phyloP scores from a whole-genome alignment of 2,888 invertebrate genomes.

The Acanthopleura granulata region DNA sequence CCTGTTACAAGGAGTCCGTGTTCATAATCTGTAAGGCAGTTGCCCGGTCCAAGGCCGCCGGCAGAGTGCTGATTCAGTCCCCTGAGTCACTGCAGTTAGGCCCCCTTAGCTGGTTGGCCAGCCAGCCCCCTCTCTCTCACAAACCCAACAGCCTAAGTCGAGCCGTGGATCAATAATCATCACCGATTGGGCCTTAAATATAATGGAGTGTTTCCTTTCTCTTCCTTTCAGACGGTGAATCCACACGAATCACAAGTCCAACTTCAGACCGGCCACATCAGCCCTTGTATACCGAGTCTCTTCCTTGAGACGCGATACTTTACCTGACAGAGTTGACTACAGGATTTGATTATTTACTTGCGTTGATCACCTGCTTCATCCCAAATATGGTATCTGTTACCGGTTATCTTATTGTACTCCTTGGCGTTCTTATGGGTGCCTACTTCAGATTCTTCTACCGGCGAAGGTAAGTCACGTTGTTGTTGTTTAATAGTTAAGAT shows the following conservation, averaged over 20 bases:
- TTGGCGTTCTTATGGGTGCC: not conserved
- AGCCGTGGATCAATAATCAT: slow-evolving; percentile 12
- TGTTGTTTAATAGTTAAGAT: not conserved
- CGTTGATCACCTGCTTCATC: not conserved
- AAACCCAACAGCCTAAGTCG: not conserved
- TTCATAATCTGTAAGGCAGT: too few species aligned
- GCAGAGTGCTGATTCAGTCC: slow-evolving; percentile 4
- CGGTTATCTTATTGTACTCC: not conserved
- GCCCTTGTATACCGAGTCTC: too few species aligned
- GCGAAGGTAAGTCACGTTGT: not conserved
- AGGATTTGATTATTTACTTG: too few species aligned
- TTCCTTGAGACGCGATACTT: too few species aligned
- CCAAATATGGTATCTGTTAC: not conserved
- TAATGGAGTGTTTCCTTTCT: slow-evolving; percentile 12
- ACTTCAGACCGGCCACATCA: not conserved
- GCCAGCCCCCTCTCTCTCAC: not conserved
- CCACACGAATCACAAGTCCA: not conserved
- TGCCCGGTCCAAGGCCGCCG: not conserved
- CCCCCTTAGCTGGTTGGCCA: not conserved
- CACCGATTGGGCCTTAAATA: slow-evolving; percentile 4
- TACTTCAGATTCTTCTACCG: slow-evolving; percentile 8
- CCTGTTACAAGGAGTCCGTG: too few species aligned
- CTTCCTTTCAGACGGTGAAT: slow-evolving; percentile 1
- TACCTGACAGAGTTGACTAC: too few species aligned
- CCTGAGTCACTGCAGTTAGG: slow-evolving; percentile 6